These are phyloP conservation scores for Pseudomyrmex dendroicus DNA, from an alignment of 1,140 invertebrate genomes.

Conservation along the genomic window DNA sequence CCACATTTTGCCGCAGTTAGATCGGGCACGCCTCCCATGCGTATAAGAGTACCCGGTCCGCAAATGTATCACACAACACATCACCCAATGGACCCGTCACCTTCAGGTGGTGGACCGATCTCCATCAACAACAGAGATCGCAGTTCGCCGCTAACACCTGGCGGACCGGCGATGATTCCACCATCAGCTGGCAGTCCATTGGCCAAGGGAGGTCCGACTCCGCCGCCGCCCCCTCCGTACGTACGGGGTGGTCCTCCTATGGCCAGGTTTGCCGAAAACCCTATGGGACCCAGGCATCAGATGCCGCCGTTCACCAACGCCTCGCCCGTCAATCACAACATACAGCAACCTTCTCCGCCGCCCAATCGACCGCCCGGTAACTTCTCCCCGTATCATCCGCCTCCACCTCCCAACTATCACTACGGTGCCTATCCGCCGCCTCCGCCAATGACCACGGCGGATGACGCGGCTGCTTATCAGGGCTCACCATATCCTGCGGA, in stretches of 20 bases:
- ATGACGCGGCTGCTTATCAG: conserved; percentile 82
- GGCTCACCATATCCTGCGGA: conserved; percentile 81
- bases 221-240: conserved; percentile 81
- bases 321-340: conserved; percentile 71
- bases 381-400: conserved; percentile 84
- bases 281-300: conserved; percentile 80
- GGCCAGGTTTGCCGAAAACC: conserved; percentile 76
- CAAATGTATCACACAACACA: conserved; percentile 85
- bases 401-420: conserved; percentile 84
- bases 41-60: conserved; percentile 80
- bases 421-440: conserved; percentile 85
- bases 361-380: conserved; percentile 80
- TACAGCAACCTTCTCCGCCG: conserved; percentile 82
- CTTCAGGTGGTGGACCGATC: conserved; percentile 86
- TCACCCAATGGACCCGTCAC: conserved; percentile 86
- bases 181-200: conserved; percentile 80
- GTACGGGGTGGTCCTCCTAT: conserved; percentile 75
- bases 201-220: conserved; percentile 82
- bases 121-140: conserved; percentile 82
- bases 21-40: conserved; percentile 82
- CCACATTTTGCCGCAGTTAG: conserved; percentile 82
- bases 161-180: conserved; percentile 79
- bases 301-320: conserved; percentile 81
- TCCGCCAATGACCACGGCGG: conserved; percentile 81
- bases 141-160: conserved; percentile 79